Conservation (phyloP, 2,888 invertebrate species). For the Anarsia innoxiella region DNA sequence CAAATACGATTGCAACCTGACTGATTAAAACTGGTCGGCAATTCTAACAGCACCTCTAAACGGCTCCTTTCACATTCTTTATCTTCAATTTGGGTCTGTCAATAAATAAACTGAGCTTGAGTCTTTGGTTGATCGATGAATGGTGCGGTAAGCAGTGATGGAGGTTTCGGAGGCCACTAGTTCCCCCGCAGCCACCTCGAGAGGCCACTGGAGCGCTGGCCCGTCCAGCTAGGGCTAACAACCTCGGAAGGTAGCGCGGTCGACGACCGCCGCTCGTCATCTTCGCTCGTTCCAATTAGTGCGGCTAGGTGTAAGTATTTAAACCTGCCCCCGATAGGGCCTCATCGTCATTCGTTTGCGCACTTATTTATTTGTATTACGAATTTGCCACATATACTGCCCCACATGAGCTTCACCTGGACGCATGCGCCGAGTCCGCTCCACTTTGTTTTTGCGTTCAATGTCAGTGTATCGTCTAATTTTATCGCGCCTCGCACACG, state of each 20-base stretch:
- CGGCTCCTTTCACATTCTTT: slow-evolving; percentile 3
- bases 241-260: slow-evolving; percentile 49
- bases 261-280: slow-evolving; percentile 50
- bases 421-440: slow-evolving; percentile 43
- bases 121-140: slow-evolving; percentile 4
- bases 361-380: slow-evolving; percentile 36
- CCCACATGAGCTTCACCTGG: slow-evolving; percentile 44
- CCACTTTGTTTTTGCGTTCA: slow-evolving; percentile 73
- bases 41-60: no score
- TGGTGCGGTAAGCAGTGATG: neutral
- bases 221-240: slow-evolving; percentile 35
- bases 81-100: slow-evolving; percentile 7
- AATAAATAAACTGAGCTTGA: slow-evolving; percentile 6
- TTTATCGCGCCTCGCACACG: slow-evolving; percentile 63
- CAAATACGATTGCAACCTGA: no score
- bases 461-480: slow-evolving; percentile 74
- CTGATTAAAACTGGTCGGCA: no score
- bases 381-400: slow-evolving; percentile 48
- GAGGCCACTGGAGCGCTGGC: slow-evolving; percentile 15
- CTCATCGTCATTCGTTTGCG: slow-evolving; percentile 34
- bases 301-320: slow-evolving; percentile 29
- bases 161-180: neutral
- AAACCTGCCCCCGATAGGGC: slow-evolving; percentile 38
- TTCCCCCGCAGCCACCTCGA: slow-evolving; percentile 5
- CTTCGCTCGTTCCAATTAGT: slow-evolving; percentile 46